These are phyloP conservation scores for Cryptophagus acutangulus DNA, from an alignment of 2,888 invertebrate species.

Conservation along the genomic window DNA sequence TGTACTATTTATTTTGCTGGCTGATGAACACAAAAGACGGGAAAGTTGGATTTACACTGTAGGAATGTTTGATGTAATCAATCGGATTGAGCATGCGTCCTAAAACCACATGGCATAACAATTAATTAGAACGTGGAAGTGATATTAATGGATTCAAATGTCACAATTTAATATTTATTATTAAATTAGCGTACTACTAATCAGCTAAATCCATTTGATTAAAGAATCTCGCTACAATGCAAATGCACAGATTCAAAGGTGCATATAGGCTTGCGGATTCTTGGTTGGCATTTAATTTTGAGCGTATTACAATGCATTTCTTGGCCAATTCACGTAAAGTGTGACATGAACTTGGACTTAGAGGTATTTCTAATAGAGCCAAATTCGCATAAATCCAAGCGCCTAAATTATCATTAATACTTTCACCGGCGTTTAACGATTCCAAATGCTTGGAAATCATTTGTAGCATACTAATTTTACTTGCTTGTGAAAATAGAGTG, in stretches of 20 bases:
- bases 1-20: too few relatives aligned
- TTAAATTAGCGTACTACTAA: constrained; percentile 10
- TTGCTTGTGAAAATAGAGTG: constrained; percentile 28
- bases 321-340: constrained; percentile 56
- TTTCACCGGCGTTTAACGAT: constrained; percentile 29
- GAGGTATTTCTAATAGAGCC: constrained; percentile 55
- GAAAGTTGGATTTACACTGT: not conserved
- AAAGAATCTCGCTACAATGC: constrained; percentile 69
- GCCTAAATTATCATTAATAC: constrained; percentile 51
- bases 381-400: constrained; percentile 61
- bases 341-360: constrained; percentile 57
- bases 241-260: constrained; percentile 68
- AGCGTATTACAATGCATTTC: constrained; percentile 47
- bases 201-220: constrained; percentile 71
- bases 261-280: constrained; percentile 46
- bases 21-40: too few relatives aligned
- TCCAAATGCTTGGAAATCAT: constrained; percentile 31
- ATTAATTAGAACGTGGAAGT: too few relatives aligned
- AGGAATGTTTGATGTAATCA: not conserved
- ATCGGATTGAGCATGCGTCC: too few relatives aligned
- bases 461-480: constrained; percentile 35
- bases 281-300: constrained; percentile 28
- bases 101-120: too few relatives aligned
- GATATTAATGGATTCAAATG: too few relatives aligned
- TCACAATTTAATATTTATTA: not conserved